A percentile compares a stretch with the other conserved stretches of the same genome.
Conservation (phyloP, 2,888 invertebrate species). For the Blastobasis adustella region DNA sequence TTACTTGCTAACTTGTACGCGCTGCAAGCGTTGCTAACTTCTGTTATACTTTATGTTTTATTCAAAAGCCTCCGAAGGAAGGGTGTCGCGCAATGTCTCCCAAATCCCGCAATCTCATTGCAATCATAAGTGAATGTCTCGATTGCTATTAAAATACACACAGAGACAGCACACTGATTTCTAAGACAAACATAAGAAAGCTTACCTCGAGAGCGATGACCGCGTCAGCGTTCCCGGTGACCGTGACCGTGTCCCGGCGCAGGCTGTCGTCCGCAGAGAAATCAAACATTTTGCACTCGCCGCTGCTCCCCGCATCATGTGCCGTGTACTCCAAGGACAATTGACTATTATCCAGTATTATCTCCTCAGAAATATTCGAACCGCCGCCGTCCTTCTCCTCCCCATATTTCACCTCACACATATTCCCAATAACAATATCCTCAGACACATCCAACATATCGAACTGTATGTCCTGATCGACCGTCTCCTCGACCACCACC, state of each 20-base stretch:
- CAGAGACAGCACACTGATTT: too few species aligned
- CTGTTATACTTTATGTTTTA: too few species aligned
- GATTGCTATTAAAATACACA: neutral
- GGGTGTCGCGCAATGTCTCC: too few species aligned
- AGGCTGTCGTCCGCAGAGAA: slow-evolving; percentile 56
- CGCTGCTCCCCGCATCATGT: slow-evolving; percentile 17
- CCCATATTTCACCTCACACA: slow-evolving; percentile 39
- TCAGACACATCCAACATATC: slow-evolving; percentile 68
- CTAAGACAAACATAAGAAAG: neutral
- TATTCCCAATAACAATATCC: slow-evolving; percentile 59
- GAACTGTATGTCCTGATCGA: slow-evolving; percentile 48
- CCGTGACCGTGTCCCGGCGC: slow-evolving; percentile 44
- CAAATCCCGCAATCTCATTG: too few species aligned
- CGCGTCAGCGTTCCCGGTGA: slow-evolving; percentile 58
- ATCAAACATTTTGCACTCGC: slow-evolving; percentile 55
- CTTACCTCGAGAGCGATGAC: slow-evolving; percentile 65
- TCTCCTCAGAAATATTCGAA: slow-evolving; percentile 38
- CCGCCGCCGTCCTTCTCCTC: slow-evolving; percentile 30
- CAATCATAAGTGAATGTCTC: neutral
- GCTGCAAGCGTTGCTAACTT: too few species aligned
- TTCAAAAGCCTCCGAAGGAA: too few species aligned
- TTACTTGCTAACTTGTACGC: too few species aligned
- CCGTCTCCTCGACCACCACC: slow-evolving; percentile 18
- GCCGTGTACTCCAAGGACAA: slow-evolving; percentile 35
- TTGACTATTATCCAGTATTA: slow-evolving; percentile 61